Evolutionary conservation across 2,113 vertebrate species (phyloP), one percentile per base, ranked within the genome.

Genomic region (Gymnogyps californianus): DNA sequence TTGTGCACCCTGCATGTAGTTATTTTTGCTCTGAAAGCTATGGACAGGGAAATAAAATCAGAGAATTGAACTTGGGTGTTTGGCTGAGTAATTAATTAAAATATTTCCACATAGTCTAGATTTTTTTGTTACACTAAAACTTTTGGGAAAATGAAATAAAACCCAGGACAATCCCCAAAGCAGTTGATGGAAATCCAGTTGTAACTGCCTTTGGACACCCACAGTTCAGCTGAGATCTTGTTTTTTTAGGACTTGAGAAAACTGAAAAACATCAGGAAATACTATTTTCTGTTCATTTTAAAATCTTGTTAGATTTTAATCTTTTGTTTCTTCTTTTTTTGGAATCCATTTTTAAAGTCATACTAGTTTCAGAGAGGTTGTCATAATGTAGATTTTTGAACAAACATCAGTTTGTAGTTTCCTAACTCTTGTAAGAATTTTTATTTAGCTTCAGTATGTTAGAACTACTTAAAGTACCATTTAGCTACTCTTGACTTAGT

Each of bases 71-170:
- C 44, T 42, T 78, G 46, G 52, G 29, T 47, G 28, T 83, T 92
- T 83, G 92, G 42, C 47, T 85, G 61, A 84, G 32, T 57, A 71
- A 62, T 72, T 66, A 3, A 90, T 84, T 92, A 82, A 96, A 88
- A 61, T 91, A 80, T 94, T 94, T 89, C 67, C 46, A 91, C 91
- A 88, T 75, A 94, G 64, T 57, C 86, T 59, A 71, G 34, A 36
- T 64, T 55, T 59, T 94, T 96, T 94, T 55, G 71, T 91, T 91
- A 51, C 25, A 78, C 16, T 57, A 29, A 95, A 79, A 61, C 52
- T 85, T 97, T 94, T 44, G 51, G 69, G 76, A 94, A 96, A 96
- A 95, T 70, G 70, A 91, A 92, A 81, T 79, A 91, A 92, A 94
- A 38, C 70, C 4, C 67, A 58, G 81, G 66, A 78, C 61, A 74